Conservation (phyloP, 2,888 invertebrate species). For the Folsomia candida region DNA sequence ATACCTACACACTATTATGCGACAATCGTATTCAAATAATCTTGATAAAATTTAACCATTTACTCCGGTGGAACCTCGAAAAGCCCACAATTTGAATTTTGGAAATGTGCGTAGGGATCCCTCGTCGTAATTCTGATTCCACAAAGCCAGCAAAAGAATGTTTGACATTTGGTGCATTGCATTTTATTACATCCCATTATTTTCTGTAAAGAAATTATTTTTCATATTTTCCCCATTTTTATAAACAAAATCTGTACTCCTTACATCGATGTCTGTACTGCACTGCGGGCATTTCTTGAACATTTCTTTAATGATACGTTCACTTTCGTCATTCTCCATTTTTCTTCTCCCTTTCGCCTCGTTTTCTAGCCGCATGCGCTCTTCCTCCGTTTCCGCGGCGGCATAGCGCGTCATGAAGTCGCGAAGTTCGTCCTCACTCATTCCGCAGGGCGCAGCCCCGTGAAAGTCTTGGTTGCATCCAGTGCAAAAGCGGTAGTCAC, state of each 20-base stretch:
- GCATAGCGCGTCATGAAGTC: background rate
- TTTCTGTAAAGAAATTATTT: background rate
- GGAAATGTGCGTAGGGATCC: background rate
- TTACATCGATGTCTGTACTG: background rate
- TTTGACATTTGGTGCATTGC: background rate
- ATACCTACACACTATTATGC: no score
- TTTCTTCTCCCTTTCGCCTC: background rate
- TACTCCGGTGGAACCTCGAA: background rate
- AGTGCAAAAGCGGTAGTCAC: background rate
- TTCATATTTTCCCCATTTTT: no score
- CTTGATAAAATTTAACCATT: no score
- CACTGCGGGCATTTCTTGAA: background rate
- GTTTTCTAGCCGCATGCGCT: background rate
- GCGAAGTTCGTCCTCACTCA: background rate
- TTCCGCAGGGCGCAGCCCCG: background rate
- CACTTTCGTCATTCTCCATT: background rate
- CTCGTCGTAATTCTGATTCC: background rate
- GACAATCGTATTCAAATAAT: no score
- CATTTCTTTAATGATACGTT: background rate
- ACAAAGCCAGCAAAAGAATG: background rate
- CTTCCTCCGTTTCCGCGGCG: background rate
- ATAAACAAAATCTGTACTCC: no score
- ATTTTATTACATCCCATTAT: background rate
- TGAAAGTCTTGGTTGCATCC: conserved; percentile 2
- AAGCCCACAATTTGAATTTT: background rate